Evolutionary conservation across 2,113 vertebrate genomes (phyloP).

Genomic region (Myiagra hebetior): DNA sequence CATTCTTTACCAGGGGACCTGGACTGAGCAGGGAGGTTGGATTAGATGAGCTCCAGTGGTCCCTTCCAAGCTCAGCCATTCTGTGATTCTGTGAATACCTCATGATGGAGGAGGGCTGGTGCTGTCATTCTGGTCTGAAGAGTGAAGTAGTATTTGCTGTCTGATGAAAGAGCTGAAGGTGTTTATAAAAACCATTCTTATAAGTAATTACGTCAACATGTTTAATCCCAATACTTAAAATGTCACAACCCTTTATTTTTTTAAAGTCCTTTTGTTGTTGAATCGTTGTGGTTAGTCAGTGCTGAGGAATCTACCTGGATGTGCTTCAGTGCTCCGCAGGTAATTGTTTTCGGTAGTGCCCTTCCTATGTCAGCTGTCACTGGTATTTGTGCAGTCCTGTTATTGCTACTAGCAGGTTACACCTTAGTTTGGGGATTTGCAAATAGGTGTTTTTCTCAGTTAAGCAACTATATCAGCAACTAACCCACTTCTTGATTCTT

Average conservation of each 20-base stretch:
- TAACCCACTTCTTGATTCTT: neutral
- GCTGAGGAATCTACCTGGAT: neutral
- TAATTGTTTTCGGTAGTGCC: neutral
- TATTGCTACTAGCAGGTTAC: neutral
- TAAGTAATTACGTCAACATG: neutral
- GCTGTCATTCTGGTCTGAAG: neutral
- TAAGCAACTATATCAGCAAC: neutral
- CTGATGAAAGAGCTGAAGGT: neutral
- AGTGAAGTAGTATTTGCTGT: neutral
- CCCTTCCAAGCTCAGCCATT: neutral
- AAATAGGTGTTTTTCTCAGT: neutral
- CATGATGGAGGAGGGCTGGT: neutral
- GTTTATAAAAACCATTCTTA: neutral
- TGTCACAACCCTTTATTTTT: neutral
- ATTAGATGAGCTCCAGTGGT: neutral
- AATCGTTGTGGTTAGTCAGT: neutral
- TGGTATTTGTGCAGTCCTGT: neutral
- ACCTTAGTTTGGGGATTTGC: neutral
- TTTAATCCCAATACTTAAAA: neutral
- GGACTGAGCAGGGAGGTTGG: neutral
- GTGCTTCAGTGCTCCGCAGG: neutral
- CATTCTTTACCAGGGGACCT: neutral
- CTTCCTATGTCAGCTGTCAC: neutral
- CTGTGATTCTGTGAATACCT: neutral
- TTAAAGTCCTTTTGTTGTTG: neutral